phyloP scores from a whole-genome alignment of 2,113 vertebrate species.

The Myrmecobius fasciatus region DNA sequence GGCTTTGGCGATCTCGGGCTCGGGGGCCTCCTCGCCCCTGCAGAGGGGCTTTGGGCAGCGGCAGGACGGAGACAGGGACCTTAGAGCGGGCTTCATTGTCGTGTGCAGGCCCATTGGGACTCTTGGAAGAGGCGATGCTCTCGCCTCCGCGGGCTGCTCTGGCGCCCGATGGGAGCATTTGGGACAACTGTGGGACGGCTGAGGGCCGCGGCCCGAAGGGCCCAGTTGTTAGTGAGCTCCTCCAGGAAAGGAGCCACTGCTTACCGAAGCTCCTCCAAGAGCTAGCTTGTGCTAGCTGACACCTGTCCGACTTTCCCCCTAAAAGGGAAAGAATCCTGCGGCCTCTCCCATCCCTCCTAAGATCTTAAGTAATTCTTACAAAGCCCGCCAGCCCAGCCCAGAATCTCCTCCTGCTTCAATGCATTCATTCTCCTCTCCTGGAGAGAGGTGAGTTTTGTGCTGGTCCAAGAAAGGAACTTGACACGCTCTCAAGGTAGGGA shows the following conservation, averaged over 20 bases:
- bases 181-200: constrained; percentile 72
- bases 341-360: not conserved
- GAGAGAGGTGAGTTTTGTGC: constrained; percentile 5
- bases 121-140: not conserved
- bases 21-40: not conserved
- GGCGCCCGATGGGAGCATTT: constrained; percentile 55
- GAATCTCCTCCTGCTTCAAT: not conserved
- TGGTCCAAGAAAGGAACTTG: not conserved
- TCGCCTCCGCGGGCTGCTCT: not conserved
- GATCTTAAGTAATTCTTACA: constrained; percentile 8
- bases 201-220: constrained; percentile 71
- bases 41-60: not conserved
- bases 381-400: not conserved
- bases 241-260: constrained; percentile 61
- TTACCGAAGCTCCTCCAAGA: constrained; percentile 77
- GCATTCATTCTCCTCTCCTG: not conserved
- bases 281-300: not conserved
- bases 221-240: constrained; percentile 70
- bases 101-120: not conserved
- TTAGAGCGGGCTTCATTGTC: not conserved
- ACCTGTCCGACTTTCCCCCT: constrained; percentile 7
- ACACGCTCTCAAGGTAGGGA: constrained; percentile 22
- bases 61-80: not conserved
- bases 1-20: not conserved
- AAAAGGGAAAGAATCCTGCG: not conserved